phyloP scores from a whole-genome alignment of 2,797 vertebrate genomes.

The Bufotes viridis region DNA sequence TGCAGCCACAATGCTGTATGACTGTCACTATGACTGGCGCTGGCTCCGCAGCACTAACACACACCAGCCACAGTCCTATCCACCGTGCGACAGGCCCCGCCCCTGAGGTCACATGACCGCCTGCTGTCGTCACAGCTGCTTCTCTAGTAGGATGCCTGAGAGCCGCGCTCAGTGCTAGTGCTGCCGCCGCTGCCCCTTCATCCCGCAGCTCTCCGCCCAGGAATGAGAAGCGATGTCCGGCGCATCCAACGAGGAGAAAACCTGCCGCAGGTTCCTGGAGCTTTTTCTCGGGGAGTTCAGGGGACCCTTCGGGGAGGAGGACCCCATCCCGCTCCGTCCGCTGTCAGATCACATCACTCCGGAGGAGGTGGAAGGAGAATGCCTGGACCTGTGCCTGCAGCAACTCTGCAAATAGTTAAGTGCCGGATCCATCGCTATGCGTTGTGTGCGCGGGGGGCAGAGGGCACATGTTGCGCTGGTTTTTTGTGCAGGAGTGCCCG shows the following conservation, averaged over 20 bases:
- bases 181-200: background rate
- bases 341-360: constrained; percentile 89
- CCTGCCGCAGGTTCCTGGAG: constrained; percentile 97
- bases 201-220: constrained; percentile 72
- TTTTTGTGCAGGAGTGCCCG: too few species aligned
- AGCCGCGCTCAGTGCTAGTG: constrained; percentile 2
- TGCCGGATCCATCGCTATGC: constrained; percentile 56
- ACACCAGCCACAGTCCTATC: background rate
- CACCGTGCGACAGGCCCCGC: background rate
- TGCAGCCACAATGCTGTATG: background rate
- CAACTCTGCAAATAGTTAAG: constrained; percentile 99
- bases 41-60: background rate
- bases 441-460: background rate
- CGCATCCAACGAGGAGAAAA: constrained; percentile 93
- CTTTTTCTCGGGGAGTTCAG: constrained; percentile 95
- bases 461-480: background rate
- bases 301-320: constrained; percentile 88
- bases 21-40: background rate
- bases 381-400: constrained; percentile 92
- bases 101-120: constrained; percentile 3
- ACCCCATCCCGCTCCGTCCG: constrained; percentile 86
- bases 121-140: background rate
- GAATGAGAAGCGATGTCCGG: constrained; percentile 90
- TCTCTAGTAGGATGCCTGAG: constrained; percentile 17
- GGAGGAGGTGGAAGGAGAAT: constrained; percentile 95